Conservation (phyloP, 2,797 vertebrate species). For the Cossypha dichroa region DNA sequence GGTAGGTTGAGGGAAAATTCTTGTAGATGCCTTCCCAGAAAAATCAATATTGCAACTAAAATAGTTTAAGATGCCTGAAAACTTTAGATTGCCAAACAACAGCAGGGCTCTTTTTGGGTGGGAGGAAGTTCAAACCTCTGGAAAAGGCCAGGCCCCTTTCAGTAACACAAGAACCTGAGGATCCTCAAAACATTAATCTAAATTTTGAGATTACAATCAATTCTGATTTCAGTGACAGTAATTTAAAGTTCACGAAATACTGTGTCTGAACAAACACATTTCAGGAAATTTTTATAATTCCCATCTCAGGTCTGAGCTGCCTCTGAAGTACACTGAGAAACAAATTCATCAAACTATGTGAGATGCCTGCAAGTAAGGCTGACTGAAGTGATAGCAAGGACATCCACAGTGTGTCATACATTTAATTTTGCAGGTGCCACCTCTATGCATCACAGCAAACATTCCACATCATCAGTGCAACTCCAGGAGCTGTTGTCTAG, state of each 20-base stretch:
- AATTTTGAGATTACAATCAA: neutral
- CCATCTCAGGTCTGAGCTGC: neutral
- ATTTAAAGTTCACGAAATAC: neutral
- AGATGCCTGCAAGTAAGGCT: neutral
- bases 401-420: neutral
- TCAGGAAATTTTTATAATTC: neutral
- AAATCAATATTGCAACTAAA: neutral
- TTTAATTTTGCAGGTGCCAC: neutral
- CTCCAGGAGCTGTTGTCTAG: neutral
- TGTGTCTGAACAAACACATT: neutral
- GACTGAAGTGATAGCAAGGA: neutral
- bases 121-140: neutral
- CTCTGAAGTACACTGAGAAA: neutral
- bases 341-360: neutral
- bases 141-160: neutral
- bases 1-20: neutral
- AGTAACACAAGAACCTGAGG: neutral
- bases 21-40: neutral
- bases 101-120: neutral
- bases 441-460: neutral
- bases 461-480: accelerated
- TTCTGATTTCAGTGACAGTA: neutral
- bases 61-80: neutral
- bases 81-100: neutral
- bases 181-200: neutral